A percentile compares a stretch with the other conserved stretches of the same genome.
These are phyloP conservation scores for Xestoiulus laeticollis DNA, from an alignment of 2,888 invertebrate species.

Conservation along the genomic window DNA sequence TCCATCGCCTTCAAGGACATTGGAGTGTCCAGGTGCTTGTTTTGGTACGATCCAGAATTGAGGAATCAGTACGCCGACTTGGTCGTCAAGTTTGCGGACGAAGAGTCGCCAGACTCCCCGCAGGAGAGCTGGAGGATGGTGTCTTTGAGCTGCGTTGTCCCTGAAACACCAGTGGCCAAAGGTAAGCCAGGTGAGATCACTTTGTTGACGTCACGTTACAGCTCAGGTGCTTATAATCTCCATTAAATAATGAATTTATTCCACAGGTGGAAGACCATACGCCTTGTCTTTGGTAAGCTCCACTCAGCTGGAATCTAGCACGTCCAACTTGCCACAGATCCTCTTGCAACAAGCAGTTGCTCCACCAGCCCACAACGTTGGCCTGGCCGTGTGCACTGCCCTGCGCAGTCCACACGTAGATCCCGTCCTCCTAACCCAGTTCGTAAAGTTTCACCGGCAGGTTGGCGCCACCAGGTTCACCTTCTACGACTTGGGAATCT, in stretches of 20 bases:
- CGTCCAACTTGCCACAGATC: background rate
- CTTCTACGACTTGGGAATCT: constrained; percentile 47
- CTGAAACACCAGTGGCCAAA: background rate
- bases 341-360: background rate
- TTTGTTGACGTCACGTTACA: too few species aligned
- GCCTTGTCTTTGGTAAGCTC: background rate
- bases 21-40: background rate
- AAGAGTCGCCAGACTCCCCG: background rate
- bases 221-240: too few species aligned
- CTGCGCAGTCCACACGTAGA: background rate
- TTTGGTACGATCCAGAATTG: background rate
- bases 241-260: background rate
- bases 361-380: background rate
- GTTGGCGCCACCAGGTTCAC: constrained; percentile 45
- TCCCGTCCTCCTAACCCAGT: constrained; percentile 28
- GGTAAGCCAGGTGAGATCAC: background rate
- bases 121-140: constrained; percentile 13
- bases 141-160: background rate
- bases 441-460: constrained; percentile 47
- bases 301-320: background rate
- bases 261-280: background rate
- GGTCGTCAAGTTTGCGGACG: background rate
- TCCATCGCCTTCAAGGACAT: background rate
- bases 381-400: constrained; percentile 3
- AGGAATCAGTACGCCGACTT: background rate